phyloP scores from a whole-genome alignment of 2,797 vertebrate species.

The Gallinago stenura region DNA sequence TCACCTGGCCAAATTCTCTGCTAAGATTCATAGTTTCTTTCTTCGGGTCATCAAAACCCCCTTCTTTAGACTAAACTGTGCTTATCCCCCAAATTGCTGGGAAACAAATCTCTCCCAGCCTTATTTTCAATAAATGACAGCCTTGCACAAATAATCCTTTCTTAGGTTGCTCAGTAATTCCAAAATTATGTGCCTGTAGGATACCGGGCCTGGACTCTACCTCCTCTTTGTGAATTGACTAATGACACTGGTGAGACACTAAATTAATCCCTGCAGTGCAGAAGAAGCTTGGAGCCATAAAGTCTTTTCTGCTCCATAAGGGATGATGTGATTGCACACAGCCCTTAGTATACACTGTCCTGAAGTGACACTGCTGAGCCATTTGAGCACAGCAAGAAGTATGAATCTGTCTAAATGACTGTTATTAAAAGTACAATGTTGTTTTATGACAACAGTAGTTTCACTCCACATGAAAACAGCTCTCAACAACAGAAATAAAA shows the following conservation, averaged over 20 bases:
- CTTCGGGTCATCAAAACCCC: not conserved
- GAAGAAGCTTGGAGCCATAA: not conserved
- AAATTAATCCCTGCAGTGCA: not conserved
- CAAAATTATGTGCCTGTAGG: not conserved
- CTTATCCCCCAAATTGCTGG: not conserved
- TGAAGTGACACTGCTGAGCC: slow-evolving; percentile 8
- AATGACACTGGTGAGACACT: not conserved
- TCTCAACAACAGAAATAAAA: not conserved
- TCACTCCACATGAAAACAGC: slow-evolving; percentile 14
- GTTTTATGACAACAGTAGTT: not conserved
- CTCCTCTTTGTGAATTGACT: not conserved
- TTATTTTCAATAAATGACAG: not conserved
- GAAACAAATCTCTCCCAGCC: not conserved
- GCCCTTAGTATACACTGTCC: not conserved
- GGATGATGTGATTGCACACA: not conserved
- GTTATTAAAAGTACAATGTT: slow-evolving; percentile 22
- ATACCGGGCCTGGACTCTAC: not conserved
- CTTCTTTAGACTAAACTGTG: not conserved
- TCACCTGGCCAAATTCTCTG: not conserved
- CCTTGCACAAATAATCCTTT: not conserved
- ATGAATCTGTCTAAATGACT: slow-evolving; percentile 29
- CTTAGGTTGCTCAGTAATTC: not conserved
- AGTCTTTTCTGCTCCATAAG: slow-evolving; percentile 14
- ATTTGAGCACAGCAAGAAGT: slow-evolving; percentile 37
- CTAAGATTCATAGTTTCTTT: not conserved